Base-by-base conservation (phyloP, 2,888 invertebrate genomes). In the Rosalia funebris region DNA sequence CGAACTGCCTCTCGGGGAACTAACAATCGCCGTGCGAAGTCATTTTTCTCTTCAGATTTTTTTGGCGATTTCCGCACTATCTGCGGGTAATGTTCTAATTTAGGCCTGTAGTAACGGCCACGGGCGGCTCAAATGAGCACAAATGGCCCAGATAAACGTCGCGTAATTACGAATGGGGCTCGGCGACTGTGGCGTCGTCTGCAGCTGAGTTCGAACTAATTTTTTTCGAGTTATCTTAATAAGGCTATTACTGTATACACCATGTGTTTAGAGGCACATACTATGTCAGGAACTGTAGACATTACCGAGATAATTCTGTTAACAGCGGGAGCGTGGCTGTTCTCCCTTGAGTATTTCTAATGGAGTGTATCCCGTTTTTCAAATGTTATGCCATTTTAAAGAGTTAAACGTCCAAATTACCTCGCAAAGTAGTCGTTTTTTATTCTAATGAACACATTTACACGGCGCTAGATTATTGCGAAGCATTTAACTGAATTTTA, bases 1-100 rank as follows among this genome's bases (percentile, higher is more conserved):
- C 37, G 44, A 45, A 25, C n/a, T n/a, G 52, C 55, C 62, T 52
- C 64, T 11, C 19, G 60, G 63, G 66, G 57, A 34, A 52, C 57
- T 36, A 46, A 63, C 67, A 63, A 62, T 65, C 65, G 67, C 60
- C 54, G 61, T 31, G 62, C 60, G 56, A 56, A 60, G 65, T 69
- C 66, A 71, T 70, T 72, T 71, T 73, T 71, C 70, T 71, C 65
- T 54, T 11, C 66, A 58, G 69, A 71, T 69, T 72, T 71, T 34
- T 73, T 72, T 65, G 66, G 65, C 59, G 63, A 64, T 69, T 65
- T 62, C 53, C 61, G 60, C 71, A 64, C 68, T 71, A 72, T 72
- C 72, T 71, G 71, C 65, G 63, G 66, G 62, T 71, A 71, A 70
- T 68, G 70, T 64, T 65, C 70, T 66, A 69, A 72, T 72, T 69